Percentiles rank a stretch among this genome's conserved stretches.
Evolutionary conservation across 1,140 invertebrate genomes (phyloP).

Genomic region (Neuroterus valhalla): DNA sequence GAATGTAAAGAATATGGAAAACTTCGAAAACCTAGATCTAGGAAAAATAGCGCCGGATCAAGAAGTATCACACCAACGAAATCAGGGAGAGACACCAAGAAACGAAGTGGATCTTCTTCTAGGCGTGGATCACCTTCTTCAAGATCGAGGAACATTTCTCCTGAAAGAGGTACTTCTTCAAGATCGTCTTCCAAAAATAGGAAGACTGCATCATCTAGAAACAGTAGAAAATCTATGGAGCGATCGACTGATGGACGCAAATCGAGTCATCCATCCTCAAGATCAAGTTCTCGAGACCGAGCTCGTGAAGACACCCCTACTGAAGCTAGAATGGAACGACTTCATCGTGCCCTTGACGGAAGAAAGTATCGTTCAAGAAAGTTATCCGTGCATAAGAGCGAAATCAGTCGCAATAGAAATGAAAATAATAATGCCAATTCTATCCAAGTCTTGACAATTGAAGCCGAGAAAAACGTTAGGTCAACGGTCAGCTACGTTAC

Average conservation of each 20-base stretch:
- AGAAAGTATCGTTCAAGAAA: slow-evolving; percentile 48
- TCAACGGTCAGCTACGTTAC: slow-evolving; percentile 81
- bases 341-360: slow-evolving; percentile 54
- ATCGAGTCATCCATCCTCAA: slow-evolving; percentile 51
- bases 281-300: slow-evolving; percentile 64
- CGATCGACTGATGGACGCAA: slow-evolving; percentile 16
- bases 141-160: slow-evolving; percentile 58
- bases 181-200: slow-evolving; percentile 40
- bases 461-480: slow-evolving; percentile 80
- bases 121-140: slow-evolving; percentile 55
- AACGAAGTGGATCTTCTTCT: slow-evolving; percentile 43
- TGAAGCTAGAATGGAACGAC: slow-evolving; percentile 55
- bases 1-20: slow-evolving; percentile 31
- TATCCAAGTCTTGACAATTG: slow-evolving; percentile 59
- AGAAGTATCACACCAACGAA: background rate
- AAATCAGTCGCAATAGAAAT: background rate
- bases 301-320: slow-evolving; percentile 46
- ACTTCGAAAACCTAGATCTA: background rate
- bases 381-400: slow-evolving; percentile 28
- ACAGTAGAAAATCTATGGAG: background rate
- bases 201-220: slow-evolving; percentile 5
- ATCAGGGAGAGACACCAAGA: background rate
- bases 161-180: slow-evolving; percentile 48
- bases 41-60: slow-evolving; percentile 21
- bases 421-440: background rate